Percentiles rank a stretch among this genome's conserved stretches.
Conservation (phyloP, 2,888 invertebrate genomes). For the Nomada ruficornis region DNA sequence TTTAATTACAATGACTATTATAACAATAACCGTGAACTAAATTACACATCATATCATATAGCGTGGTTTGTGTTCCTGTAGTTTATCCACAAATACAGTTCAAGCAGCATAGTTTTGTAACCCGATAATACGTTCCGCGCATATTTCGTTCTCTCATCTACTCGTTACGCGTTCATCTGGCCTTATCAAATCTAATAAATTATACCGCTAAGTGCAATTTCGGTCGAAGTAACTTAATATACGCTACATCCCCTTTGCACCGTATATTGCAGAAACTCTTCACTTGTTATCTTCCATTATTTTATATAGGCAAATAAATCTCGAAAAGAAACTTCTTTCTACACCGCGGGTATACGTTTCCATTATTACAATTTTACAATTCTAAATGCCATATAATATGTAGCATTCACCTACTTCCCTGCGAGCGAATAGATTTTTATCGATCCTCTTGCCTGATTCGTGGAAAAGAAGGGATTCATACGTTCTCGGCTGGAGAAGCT, state of each 20-base stretch:
- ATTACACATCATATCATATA: not conserved
- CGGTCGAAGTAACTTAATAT: conserved; percentile 27
- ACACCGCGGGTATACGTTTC: not conserved
- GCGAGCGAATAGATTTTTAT: conserved; percentile 19
- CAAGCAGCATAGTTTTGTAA: not conserved
- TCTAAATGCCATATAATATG: not conserved
- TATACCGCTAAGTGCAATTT: conserved; percentile 22
- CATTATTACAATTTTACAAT: not conserved
- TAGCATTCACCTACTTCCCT: conserved; percentile 10
- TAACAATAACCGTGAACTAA: not conserved
- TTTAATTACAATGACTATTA: not conserved
- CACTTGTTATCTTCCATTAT: conserved; percentile 25
- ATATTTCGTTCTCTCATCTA: conserved; percentile 8
- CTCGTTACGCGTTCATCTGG: conserved; percentile 28
- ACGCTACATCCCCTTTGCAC: not conserved
- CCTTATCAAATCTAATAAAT: conserved; percentile 35
- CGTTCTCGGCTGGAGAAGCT: conserved; percentile 15
- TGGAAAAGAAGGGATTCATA: conserved; percentile 23
- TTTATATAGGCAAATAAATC: conserved; percentile 3
- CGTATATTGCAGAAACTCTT: not conserved
- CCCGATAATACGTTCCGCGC: not conserved
- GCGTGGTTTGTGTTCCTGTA: not conserved
- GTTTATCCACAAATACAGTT: not conserved
- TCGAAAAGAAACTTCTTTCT: not conserved
- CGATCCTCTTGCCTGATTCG: conserved; percentile 28